Evolutionary conservation across 2,888 invertebrate genomes (phyloP), one percentile per base, ranked within the genome.

Genomic region (Amiota mariae): DNA sequence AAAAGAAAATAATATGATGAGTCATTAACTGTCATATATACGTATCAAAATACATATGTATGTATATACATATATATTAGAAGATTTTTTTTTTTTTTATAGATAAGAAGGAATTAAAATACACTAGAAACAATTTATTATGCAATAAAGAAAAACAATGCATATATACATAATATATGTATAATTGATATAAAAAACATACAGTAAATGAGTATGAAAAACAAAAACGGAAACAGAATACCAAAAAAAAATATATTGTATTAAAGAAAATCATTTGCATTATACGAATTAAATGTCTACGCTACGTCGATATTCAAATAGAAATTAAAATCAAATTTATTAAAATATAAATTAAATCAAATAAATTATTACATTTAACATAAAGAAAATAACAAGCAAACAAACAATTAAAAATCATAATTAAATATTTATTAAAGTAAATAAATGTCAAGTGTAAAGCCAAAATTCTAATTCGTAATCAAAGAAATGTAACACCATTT

Each of bases 231-330:
- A 47, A 61, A 63, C 59, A 49, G 20, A 68, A 71, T 61, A 36
- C 54, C 68, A 64, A 71, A 72, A 64, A 71, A 72, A 71, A 70
- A 77, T 75, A 71, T 54, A 49, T 75, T 74, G 73, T 77, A 79
- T 9, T 24, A 24, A 61, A 12, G 15, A 15, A 47, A 66, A 47
- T 18, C 66, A 66, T 66, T 13, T 11, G 66, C 68, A 68, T 15
- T 48, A 56, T 36, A 80, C 72, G 78, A 82, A 83, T 84, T 84
- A 75, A 84, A 82, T 84, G 84, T 84, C 84, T 84, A 84, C 77
- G 82, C 82, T 83, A 82, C 77, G 77, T 61, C 73, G 49, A 63
- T 71, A 71, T 47, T 70, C 49, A 61, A 61, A 48, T 61, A 59
- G 49, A 57, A 72, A 13, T 66, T 57, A 56, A 59, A 24, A 54